Evolutionary conservation across 1,140 invertebrate genomes (phyloP).

Genomic region (Formica selysi): DNA sequence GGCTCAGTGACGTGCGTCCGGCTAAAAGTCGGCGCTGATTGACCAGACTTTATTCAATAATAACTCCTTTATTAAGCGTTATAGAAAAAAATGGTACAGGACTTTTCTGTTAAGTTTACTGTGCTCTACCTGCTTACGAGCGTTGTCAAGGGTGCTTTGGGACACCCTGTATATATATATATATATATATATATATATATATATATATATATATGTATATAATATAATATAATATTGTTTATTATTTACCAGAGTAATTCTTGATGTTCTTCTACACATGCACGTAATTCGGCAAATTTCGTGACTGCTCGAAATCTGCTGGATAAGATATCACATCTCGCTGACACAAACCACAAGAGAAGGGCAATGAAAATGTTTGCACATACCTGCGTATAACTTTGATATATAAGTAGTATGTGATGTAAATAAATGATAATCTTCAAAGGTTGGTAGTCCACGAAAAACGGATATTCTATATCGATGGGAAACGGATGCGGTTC

Average conservation of each 20-base stretch:
- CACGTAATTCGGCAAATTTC: neutral
- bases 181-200: too few relatives aligned
- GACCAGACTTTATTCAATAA: too few relatives aligned
- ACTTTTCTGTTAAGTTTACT: too few relatives aligned
- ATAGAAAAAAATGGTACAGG: too few relatives aligned
- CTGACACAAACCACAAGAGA: slow-evolving; percentile 70
- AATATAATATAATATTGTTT: neutral
- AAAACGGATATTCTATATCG: slow-evolving; percentile 70
- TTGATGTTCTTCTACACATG: slow-evolving; percentile 69
- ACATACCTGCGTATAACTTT: slow-evolving; percentile 55
- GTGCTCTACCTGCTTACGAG: too few relatives aligned
- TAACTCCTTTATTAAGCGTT: too few relatives aligned
- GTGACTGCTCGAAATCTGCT: slow-evolving; percentile 14
- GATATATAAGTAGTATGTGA: slow-evolving; percentile 65
- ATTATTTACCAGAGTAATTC: slow-evolving; percentile 51
- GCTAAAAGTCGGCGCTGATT: too few relatives aligned
- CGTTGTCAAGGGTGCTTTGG: too few relatives aligned
- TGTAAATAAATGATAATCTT: slow-evolving; percentile 61
- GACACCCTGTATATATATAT: too few relatives aligned
- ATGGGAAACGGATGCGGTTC: slow-evolving; percentile 65
- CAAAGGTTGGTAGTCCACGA: slow-evolving; percentile 38
- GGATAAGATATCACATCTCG: slow-evolving; percentile 70
- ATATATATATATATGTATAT: too few relatives aligned
- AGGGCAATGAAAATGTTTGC: slow-evolving; percentile 67
- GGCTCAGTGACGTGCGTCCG: too few relatives aligned